Conservation (phyloP, 2,888 invertebrate genomes). For the Lissocephala sabroskyi region DNA sequence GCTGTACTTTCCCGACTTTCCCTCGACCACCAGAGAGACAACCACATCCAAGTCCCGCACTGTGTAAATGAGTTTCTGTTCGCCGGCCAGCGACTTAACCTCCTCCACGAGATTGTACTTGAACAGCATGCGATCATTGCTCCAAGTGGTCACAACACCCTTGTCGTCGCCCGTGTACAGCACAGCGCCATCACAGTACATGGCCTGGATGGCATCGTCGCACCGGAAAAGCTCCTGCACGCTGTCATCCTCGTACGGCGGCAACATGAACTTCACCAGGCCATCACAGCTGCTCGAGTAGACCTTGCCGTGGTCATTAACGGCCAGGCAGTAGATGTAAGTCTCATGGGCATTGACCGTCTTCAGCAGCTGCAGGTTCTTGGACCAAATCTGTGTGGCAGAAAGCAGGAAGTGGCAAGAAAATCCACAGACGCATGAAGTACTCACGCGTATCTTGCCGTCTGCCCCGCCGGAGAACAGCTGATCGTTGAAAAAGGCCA, state of each 20-base stretch:
- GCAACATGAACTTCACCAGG: constrained; percentile 64
- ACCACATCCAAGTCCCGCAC: constrained; percentile 70
- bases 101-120: constrained; percentile 72
- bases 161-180: constrained; percentile 72
- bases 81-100: constrained; percentile 69
- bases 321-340: constrained; percentile 69
- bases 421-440: no score
- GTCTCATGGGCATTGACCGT: constrained; percentile 67
- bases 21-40: constrained; percentile 58
- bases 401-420: no score
- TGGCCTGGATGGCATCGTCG: constrained; percentile 68
- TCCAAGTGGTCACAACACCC: constrained; percentile 71
- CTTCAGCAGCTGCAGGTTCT: constrained; percentile 60
- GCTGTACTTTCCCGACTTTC: constrained; percentile 69
- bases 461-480: constrained; percentile 72
- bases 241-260: constrained; percentile 58
- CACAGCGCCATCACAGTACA: constrained; percentile 63
- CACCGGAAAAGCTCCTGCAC: constrained; percentile 64
- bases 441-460: constrained; percentile 71
- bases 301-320: constrained; percentile 68
- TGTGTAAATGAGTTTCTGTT: constrained; percentile 67
- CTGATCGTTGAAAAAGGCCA: constrained; percentile 58
- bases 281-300: constrained; percentile 72
- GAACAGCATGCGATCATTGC: constrained; percentile 69
- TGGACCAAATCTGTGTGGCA: constrained; percentile 68